These are phyloP conservation scores for Stomatorhinus walkeri DNA, from an alignment of 2,797 vertebrate species.

Conservation along the genomic window DNA sequence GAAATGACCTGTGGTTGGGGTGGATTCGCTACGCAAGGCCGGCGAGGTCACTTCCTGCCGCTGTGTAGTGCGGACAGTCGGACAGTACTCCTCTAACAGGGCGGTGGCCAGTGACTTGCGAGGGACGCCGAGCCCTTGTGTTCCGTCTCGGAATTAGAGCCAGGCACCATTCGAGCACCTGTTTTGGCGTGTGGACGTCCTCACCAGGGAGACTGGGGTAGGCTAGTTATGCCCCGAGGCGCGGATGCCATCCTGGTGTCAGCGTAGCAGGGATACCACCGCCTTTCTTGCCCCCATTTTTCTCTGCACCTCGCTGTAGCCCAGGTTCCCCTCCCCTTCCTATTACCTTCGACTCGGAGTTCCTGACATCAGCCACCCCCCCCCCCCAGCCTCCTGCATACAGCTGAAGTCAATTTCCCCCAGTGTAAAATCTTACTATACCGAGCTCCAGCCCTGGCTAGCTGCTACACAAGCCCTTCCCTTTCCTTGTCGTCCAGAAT, in stretches of 20 bases:
- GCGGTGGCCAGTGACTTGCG: background rate
- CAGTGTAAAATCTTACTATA: conserved; percentile 52
- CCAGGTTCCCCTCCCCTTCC: background rate
- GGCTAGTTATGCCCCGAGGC: background rate
- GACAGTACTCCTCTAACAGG: background rate
- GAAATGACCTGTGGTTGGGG: background rate
- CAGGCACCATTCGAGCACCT: background rate
- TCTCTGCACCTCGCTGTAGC: background rate
- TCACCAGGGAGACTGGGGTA: background rate
- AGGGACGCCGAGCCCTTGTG: background rate
- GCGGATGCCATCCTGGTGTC: background rate
- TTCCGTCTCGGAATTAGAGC: background rate
- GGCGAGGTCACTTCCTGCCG: background rate
- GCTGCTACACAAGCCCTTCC: conserved; percentile 23
- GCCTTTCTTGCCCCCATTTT: background rate
- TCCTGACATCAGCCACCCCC: background rate
- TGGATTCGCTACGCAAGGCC: background rate
- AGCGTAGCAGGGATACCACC: background rate
- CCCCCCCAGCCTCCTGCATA: background rate
- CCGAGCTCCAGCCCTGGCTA: conserved; percentile 41
- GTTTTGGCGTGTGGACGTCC: background rate
- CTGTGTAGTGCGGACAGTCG: background rate
- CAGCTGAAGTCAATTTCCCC: conserved; percentile 59
- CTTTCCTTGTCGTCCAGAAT: conserved; percentile 36
- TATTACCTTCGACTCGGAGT: background rate